These are phyloP conservation scores for Apaloderma vittatum DNA, from an alignment of 2,113 vertebrate species.

Conservation along the genomic window DNA sequence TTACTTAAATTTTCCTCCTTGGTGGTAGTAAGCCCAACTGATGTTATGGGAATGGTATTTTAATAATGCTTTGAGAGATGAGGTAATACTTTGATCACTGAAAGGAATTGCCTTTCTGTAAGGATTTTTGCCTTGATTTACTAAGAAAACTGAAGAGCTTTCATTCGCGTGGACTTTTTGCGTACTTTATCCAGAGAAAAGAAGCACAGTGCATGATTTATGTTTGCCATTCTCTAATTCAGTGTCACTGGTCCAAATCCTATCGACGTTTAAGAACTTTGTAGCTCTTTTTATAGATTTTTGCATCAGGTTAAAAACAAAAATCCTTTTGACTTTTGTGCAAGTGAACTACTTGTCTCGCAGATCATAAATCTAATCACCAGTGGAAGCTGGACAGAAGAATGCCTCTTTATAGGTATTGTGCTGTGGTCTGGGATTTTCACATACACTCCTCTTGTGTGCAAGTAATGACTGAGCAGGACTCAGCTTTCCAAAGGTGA, in stretches of 20 bases:
- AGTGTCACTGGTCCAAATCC: background rate
- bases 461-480: background rate
- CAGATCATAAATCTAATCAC: background rate
- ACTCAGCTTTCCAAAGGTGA: background rate
- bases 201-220: background rate
- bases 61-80: conserved; percentile 14
- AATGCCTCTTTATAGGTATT: background rate
- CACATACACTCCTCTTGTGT: background rate
- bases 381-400: background rate
- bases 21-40: background rate
- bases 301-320: background rate
- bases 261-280: background rate
- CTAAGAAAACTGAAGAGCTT: background rate
- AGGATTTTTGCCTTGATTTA: background rate
- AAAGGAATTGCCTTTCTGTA: background rate
- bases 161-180: background rate
- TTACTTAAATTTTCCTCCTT: conserved; percentile 11
- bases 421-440: background rate
- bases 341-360: background rate
- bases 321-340: background rate
- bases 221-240: background rate
- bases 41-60: conserved; percentile 29
- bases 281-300: background rate
- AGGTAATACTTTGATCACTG: background rate
- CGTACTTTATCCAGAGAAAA: background rate